Evolutionary conservation across 37 sponge, comb jelly and placozoan genomes (phyloP).

Genomic region (Halisarca cf. caerulea): DNA sequence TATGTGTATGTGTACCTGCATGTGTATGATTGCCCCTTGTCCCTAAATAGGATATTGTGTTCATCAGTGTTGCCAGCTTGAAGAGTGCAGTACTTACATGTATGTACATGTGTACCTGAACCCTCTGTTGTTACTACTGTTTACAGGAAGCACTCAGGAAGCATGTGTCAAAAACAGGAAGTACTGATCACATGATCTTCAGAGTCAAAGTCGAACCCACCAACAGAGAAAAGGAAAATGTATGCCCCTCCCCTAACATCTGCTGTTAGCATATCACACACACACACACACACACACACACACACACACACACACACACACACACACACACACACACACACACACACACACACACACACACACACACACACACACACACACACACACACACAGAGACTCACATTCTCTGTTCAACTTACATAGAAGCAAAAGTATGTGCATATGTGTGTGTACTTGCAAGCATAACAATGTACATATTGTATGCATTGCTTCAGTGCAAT

Average conservation of each 20-base stretch:
- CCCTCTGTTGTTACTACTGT: background rate
- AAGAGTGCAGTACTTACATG: too few relatives aligned
- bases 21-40: too few relatives aligned
- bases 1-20: too few relatives aligned
- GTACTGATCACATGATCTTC: constrained; percentile 50
- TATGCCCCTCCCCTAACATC: constrained; percentile 26
- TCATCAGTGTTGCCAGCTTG: too few relatives aligned
- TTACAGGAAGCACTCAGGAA: constrained; percentile 29
- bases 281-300: constrained; percentile 19
- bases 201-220: constrained; percentile 60
- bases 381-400: constrained; percentile 13
- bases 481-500: too few relatives aligned
- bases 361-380: constrained; percentile 31
- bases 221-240: constrained; percentile 83
- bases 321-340: background rate
- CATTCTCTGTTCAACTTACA: too few relatives aligned
- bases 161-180: constrained; percentile 25
- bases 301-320: constrained; percentile 20
- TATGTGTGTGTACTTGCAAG: too few relatives aligned
- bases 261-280: background rate
- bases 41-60: too few relatives aligned
- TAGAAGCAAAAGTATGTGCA: too few relatives aligned
- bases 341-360: background rate
- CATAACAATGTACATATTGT: too few relatives aligned
- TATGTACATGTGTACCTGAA: background rate